Conservation (phyloP, 1,140 invertebrate species). For the Danaus melanippus region DNA sequence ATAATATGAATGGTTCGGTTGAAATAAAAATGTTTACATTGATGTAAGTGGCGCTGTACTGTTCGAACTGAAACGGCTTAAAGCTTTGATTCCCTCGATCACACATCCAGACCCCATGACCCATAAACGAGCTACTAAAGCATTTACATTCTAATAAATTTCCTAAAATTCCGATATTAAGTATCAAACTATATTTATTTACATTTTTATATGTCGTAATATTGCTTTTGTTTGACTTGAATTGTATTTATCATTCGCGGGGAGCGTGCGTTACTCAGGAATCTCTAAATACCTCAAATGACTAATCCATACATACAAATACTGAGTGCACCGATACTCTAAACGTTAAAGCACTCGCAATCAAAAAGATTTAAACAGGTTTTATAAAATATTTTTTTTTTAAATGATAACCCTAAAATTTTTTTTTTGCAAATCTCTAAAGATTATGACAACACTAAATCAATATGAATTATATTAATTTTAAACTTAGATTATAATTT, state of each 20-base stretch:
- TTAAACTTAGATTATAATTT: slow-evolving; percentile 30
- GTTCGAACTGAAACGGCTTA: slow-evolving; percentile 59
- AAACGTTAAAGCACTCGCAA: slow-evolving; percentile 64
- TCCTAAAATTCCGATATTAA: slow-evolving; percentile 67
- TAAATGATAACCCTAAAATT: slow-evolving; percentile 46
- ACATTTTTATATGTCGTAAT: slow-evolving; percentile 70
- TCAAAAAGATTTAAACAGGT: slow-evolving; percentile 54
- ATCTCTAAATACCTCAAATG: slow-evolving; percentile 65
- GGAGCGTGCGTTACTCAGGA: slow-evolving; percentile 62
- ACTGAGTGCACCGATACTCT: slow-evolving; percentile 59
- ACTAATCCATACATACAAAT: slow-evolving; percentile 58
- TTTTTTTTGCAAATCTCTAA: slow-evolving; percentile 46
- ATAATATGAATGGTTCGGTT: neutral
- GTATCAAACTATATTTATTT: slow-evolving; percentile 71
- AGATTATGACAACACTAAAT: slow-evolving; percentile 51
- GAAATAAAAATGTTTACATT: slow-evolving; percentile 2
- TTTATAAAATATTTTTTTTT: slow-evolving; percentile 41
- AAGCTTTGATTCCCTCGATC: slow-evolving; percentile 70
- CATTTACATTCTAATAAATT: slow-evolving; percentile 64
- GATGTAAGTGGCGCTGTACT: slow-evolving; percentile 42
- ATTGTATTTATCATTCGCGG: slow-evolving; percentile 19
- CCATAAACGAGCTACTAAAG: slow-evolving; percentile 57
- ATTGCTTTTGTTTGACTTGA: slow-evolving; percentile 67
- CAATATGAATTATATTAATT: slow-evolving; percentile 28
- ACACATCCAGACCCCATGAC: slow-evolving; percentile 59